These are phyloP conservation scores for Mesodorylaimus sp. DNA, from an alignment of 2,888 invertebrate genomes.

Conservation along the genomic window DNA sequence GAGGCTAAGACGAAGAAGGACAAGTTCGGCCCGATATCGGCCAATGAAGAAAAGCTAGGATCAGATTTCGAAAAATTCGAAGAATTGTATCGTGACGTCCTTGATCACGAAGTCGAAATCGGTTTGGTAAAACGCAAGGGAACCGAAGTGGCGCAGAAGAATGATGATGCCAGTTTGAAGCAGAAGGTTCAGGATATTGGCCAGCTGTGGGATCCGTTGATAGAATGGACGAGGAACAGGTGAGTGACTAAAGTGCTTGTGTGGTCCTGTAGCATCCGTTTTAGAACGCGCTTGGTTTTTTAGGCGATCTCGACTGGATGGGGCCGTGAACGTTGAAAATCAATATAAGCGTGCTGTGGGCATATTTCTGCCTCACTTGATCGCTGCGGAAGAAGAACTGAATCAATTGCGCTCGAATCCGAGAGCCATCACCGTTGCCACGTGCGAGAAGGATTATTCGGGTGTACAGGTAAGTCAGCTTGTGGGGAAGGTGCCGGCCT, in stretches of 20 bases:
- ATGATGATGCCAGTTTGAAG: slow-evolving; percentile 40
- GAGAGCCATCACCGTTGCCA: too few species aligned
- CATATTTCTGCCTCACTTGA: too few species aligned
- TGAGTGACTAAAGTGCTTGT: slow-evolving; percentile 12
- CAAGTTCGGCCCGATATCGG: slow-evolving; percentile 47
- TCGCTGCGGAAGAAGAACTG: too few species aligned
- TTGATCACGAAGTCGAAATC: slow-evolving; percentile 80
- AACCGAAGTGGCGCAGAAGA: slow-evolving; percentile 41
- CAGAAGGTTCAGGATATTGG: slow-evolving; percentile 70
- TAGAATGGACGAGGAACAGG: slow-evolving; percentile 61
- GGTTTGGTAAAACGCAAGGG: slow-evolving; percentile 79
- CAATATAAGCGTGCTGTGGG: background rate
- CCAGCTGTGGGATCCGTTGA: slow-evolving; percentile 72
- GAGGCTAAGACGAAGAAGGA: slow-evolving; percentile 36
- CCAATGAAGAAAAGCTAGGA: slow-evolving; percentile 57
- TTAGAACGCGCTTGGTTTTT: background rate
- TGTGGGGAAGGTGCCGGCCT: too few species aligned
- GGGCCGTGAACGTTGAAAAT: background rate
- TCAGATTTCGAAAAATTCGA: slow-evolving; percentile 73
- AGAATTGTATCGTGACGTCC: slow-evolving; percentile 58
- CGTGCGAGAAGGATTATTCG: too few species aligned
- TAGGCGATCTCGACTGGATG: background rate
- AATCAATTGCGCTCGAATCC: too few species aligned
- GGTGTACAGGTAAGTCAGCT: too few species aligned
- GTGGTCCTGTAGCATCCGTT: background rate